Percentiles rank a stretch among this genome's conserved stretches.
Conservation (phyloP, 1,140 invertebrate genomes). For the Drosophila busckii region DNA sequence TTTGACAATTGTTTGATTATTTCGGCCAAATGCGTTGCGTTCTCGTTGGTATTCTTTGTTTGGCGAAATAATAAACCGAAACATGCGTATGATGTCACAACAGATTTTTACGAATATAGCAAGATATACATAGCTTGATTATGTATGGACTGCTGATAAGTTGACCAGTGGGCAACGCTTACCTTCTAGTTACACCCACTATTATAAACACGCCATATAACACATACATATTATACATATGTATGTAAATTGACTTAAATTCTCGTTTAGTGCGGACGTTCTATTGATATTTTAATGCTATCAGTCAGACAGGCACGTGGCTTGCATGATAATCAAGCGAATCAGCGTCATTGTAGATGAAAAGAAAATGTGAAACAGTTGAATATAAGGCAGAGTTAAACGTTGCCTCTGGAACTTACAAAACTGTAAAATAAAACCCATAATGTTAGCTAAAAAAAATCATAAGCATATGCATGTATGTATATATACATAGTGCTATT, state of each 20-base stretch:
- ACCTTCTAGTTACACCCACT: slow-evolving; percentile 49
- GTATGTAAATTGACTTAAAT: slow-evolving; percentile 37
- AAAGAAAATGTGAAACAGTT: slow-evolving; percentile 24
- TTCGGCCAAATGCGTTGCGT: not conserved
- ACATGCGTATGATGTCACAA: slow-evolving; percentile 11
- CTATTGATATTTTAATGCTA: slow-evolving; percentile 43
- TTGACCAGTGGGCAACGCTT: slow-evolving; percentile 3
- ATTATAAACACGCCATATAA: no score
- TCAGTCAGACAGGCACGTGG: slow-evolving; percentile 53
- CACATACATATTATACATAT: no score
- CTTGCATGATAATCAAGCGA: slow-evolving; percentile 30
- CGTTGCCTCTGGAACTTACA: not conserved
- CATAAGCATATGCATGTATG: no score
- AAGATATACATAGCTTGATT: not conserved
- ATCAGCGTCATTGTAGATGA: slow-evolving; percentile 27
- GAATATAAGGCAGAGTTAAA: no score
- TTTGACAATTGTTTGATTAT: slow-evolving; percentile 7
- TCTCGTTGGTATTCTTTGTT: not conserved
- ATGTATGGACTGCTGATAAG: not conserved
- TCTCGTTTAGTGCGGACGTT: slow-evolving; percentile 16
- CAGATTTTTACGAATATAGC: not conserved
- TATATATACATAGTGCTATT: no score
- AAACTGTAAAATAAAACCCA: not conserved
- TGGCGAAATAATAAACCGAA: slow-evolving; percentile 16
- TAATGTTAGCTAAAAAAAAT: not conserved